Conservation (phyloP, 2,888 invertebrate genomes). For the Caenorhabditis japonica region DNA sequence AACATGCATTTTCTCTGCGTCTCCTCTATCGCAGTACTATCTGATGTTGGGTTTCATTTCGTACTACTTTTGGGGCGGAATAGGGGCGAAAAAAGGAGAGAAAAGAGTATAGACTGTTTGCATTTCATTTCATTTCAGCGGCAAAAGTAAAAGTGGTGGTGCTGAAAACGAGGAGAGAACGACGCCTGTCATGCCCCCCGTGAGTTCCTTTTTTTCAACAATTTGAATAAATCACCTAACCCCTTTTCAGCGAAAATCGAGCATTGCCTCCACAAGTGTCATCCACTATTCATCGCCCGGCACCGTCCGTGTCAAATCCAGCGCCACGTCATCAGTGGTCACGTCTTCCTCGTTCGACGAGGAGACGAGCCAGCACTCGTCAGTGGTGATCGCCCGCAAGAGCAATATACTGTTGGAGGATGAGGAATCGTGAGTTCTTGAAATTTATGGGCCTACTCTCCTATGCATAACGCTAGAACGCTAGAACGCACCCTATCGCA, state of each 20-base stretch:
- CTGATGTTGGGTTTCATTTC: too few species aligned
- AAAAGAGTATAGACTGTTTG: too few species aligned
- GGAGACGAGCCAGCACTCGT: conserved; percentile 10
- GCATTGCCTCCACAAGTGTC: conserved; percentile 46
- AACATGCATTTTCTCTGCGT: conserved; percentile 15
- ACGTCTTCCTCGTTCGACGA: conserved; percentile 15
- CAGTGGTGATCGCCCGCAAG: conserved; percentile 23
- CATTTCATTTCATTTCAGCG: too few species aligned
- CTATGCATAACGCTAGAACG: too few species aligned
- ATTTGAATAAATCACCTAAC: not conserved
- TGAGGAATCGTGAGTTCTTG: conserved; percentile 39
- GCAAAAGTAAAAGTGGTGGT: too few species aligned
- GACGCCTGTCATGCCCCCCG: too few species aligned
- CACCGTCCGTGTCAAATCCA: conserved; percentile 35
- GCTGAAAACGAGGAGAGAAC: too few species aligned
- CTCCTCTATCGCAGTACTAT: not conserved
- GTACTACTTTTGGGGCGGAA: too few species aligned
- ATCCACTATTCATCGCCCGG: conserved; percentile 48
- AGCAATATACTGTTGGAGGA: conserved; percentile 47
- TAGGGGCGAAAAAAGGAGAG: too few species aligned
- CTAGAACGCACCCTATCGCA: too few species aligned
- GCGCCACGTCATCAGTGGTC: conserved; percentile 23
- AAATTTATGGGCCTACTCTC: too few species aligned
- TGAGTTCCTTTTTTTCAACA: not conserved
- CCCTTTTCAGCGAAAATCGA: conserved; percentile 44